Base-by-base conservation (phyloP, 64 coral and sea anemone genomes). In the Pocillopora damicornis region DNA sequence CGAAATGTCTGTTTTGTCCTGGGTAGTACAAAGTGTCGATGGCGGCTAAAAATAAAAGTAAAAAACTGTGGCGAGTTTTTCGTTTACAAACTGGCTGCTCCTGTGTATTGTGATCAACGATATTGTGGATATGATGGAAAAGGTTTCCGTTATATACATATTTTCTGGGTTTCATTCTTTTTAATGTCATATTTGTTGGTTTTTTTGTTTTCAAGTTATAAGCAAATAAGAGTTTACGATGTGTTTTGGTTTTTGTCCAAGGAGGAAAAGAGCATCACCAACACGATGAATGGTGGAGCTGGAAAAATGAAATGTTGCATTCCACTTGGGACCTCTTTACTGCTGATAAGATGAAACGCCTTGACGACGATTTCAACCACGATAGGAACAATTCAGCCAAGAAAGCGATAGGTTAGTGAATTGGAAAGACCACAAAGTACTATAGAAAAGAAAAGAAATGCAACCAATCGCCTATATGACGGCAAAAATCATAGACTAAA, bases 21-120 rank as follows among this genome's bases (percentile, higher is more conserved):
- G 59, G 79, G 63, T 16, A 1, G 38, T 7, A 15, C 1, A 9
- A 34, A 5, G 6, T 82, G 79, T 82, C 79, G 35, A n/a, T 61
- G 63, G 59, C 37, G 9, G 25, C 7, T 62, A 7, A 18, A 36
- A 38, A 66, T 82, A 15, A 61, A 82, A 82, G 79, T 82, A 14
- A n/a, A 66, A 82, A 82, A 82, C 63, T 82, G 79, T 11, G 59
- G 79, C 79, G 63, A 30, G 14, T 66, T 63, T 66, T 82, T 59
- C 35, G 79, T 82, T 17, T 82, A 82, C 63, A 82, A 82, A 61
- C 79, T 82, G 56, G 11, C 75, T 22, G 38, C 75, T 15, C 75
- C 75, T 34, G 17, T 1, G 1, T 76, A 76, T 76, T 76, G 75
- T 38, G 51, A 17, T 76, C 75, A 76, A 34, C 75, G 75, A 17